Evolutionary conservation across 1,140 invertebrate genomes (phyloP).

Genomic region (Arion vulgaris): DNA sequence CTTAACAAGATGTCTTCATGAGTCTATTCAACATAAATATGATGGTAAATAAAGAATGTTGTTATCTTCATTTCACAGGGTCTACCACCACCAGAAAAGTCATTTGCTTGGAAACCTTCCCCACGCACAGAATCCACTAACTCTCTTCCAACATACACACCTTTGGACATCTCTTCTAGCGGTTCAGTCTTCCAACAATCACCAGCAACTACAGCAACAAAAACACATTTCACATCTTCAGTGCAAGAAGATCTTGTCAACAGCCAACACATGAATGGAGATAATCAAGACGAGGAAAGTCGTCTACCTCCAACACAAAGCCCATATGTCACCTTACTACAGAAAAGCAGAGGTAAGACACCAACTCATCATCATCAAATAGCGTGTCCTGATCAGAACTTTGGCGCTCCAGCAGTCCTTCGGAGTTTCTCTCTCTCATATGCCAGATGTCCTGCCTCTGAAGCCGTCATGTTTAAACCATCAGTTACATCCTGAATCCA

Average conservation of each 20-base stretch:
- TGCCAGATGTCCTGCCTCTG: too few species aligned
- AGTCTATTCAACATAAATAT: too few species aligned
- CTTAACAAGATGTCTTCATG: too few species aligned
- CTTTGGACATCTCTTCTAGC: neutral
- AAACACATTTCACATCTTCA: neutral
- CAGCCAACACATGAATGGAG: slow-evolving; percentile 50
- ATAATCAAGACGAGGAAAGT: slow-evolving; percentile 54
- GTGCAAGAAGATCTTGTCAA: neutral
- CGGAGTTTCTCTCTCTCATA: too few species aligned
- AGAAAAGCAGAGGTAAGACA: slow-evolving; percentile 87
- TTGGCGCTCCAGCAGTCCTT: too few species aligned
- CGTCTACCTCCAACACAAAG: slow-evolving; percentile 85
- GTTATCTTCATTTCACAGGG: neutral
- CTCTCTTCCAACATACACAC: slow-evolving; percentile 23
- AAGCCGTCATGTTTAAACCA: too few species aligned
- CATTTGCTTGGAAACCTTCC: slow-evolving; percentile 23
- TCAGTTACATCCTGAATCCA: too few species aligned
- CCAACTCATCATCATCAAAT: too few species aligned
- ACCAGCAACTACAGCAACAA: neutral
- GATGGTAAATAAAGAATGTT: too few species aligned
- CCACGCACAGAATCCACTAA: slow-evolving; percentile 21
- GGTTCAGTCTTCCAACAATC: neutral
- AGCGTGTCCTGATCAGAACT: too few species aligned
- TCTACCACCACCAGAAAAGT: slow-evolving; percentile 10
- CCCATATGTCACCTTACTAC: slow-evolving; percentile 88